Evolutionary conservation across 2,113 vertebrate species (phyloP).

Genomic region (Synchiropus splendidus): DNA sequence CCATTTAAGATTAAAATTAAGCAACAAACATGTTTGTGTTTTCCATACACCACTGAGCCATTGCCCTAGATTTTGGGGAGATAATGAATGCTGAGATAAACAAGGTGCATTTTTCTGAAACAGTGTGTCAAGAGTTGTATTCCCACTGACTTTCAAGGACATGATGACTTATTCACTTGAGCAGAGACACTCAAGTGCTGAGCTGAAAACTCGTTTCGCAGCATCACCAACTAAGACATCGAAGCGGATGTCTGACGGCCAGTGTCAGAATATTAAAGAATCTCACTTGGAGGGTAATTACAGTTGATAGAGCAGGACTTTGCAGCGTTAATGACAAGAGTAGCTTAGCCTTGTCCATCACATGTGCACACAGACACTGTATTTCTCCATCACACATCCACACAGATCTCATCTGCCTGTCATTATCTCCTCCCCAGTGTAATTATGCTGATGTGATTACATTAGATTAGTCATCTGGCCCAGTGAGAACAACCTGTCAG

Average conservation of each 20-base stretch:
- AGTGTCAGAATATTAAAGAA: conserved; percentile 59
- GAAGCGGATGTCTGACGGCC: conserved; percentile 43
- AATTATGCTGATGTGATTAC: conserved; percentile 70
- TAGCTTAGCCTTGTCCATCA: conserved; percentile 61
- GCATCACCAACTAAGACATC: conserved; percentile 37
- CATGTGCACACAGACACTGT: conserved; percentile 36
- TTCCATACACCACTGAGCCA: background rate
- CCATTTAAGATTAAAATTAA: background rate
- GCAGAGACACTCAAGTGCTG: conserved; percentile 28
- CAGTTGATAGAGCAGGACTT: conserved; percentile 49
- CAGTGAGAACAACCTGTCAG: conserved; percentile 58
- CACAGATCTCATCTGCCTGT: conserved; percentile 51
- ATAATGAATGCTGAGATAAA: conserved; percentile 14
- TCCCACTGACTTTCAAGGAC: conserved; percentile 51
- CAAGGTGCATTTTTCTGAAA: conserved; percentile 16
- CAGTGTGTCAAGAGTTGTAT: conserved; percentile 17
- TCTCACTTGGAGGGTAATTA: conserved; percentile 61
- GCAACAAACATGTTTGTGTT: background rate
- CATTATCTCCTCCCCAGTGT: conserved; percentile 59
- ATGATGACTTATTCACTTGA: conserved; percentile 25
- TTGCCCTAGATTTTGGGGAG: conserved; percentile 4
- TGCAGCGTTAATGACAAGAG: conserved; percentile 50
- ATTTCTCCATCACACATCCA: conserved; percentile 29
- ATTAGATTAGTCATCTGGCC: conserved; percentile 63
- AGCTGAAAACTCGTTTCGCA: conserved; percentile 44